Base-by-base conservation (phyloP, 2,113 vertebrate genomes). In the Gymnogyps californianus region DNA sequence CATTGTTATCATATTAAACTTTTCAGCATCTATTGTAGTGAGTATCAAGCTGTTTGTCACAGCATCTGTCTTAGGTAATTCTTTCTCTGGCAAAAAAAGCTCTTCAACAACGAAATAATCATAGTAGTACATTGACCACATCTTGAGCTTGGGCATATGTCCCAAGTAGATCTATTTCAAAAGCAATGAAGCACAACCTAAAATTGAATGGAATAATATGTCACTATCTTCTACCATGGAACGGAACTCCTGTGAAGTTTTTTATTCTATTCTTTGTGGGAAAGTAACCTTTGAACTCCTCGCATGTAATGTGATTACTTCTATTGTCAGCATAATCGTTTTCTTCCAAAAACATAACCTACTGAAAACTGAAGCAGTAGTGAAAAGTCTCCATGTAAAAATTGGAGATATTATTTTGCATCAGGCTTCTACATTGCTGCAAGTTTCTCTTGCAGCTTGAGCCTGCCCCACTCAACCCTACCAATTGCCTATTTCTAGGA, bases 61-160 rank as follows among this genome's bases (percentile, higher is more conserved):
- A 89, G 71, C 71, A 95, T 67, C 79, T 88, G 90, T 52, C 89
- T 93, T 81, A 34, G 42, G 87, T 70, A 96, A 89, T 77, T 83
- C 59, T 70, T 78, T 90, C 64, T 61, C 84, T 88, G 70, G 52
- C 79, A 94, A 72, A 87, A 72, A 74, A 80, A 77, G 12, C 71
- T 70, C 54, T 66, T 79, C 67, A 86, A 34, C 84, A 67, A 89
- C 2, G 2, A 83, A 87, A 67, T 84, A 93, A 86, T 26, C 25
- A 2, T 47, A 72, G 67, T 11, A 93, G 79, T 40, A 88, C 78
- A 94, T 9, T 92, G 91, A 84, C 94, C 91, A 85, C 83, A 96
- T 95, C 96, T 92, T 87, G 79, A 96, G 66, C 83, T 96, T 94
- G 90, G 85, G 83, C 83, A 78, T 59, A 71, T 65, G 59, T 93